Evolutionary conservation across 2,113 vertebrate genomes (phyloP).

Genomic region (Natator depressus): DNA sequence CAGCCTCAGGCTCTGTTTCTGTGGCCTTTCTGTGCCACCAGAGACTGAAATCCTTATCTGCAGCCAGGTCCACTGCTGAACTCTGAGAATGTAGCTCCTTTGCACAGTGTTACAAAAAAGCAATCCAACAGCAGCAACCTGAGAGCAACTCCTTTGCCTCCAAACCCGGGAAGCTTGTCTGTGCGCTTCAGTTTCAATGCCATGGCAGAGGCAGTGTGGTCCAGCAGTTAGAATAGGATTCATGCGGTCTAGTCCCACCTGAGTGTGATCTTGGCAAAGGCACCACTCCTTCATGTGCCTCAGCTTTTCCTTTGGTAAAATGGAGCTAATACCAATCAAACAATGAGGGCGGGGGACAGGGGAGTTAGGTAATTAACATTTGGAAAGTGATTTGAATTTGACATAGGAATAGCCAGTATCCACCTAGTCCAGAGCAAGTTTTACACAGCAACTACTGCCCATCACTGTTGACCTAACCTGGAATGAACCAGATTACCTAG

Average conservation of each 20-base stretch:
- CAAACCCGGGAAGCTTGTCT: neutral
- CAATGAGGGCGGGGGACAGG: neutral
- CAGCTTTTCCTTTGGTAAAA: neutral
- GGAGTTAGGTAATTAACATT: conserved; percentile 13
- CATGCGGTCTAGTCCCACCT: neutral
- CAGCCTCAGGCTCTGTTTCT: neutral
- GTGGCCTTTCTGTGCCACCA: neutral
- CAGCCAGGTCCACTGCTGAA: neutral
- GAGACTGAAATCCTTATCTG: neutral
- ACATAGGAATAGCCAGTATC: neutral
- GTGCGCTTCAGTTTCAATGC: neutral
- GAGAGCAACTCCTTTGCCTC: neutral
- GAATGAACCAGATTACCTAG: neutral
- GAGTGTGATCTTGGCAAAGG: conserved; percentile 43
- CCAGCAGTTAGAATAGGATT: conserved; percentile 35
- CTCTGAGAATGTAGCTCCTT: too few relatives aligned
- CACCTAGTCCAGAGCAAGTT: neutral
- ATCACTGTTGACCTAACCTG: neutral
- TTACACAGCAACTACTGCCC: neutral
- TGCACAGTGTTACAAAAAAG: too few relatives aligned
- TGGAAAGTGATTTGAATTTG: conserved; percentile 10
- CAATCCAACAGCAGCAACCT: neutral
- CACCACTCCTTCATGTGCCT: conserved; percentile 29
- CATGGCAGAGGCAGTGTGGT: neutral
- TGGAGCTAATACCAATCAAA: conserved; percentile 27